Conservation (phyloP, 2,797 vertebrate species). For the Sebastolobus altivelis region DNA sequence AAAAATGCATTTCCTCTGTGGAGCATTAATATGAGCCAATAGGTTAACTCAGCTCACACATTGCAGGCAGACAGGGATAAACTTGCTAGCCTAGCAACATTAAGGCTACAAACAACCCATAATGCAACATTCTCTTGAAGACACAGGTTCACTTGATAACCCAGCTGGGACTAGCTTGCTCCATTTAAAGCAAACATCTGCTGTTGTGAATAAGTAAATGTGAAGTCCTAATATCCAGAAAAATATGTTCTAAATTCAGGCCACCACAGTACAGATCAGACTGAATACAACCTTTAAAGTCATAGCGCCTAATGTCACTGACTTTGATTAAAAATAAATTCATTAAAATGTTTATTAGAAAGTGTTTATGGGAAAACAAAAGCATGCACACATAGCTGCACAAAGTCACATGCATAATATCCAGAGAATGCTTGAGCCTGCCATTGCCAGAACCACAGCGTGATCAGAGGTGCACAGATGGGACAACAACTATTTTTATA, state of each 20-base stretch:
- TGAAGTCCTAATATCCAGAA: background rate
- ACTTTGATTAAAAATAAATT: background rate
- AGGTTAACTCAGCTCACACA: background rate
- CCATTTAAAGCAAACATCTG: constrained; percentile 14
- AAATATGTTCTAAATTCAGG: background rate
- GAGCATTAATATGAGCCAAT: too few relatives aligned
- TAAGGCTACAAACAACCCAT: background rate
- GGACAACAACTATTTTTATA: constrained; percentile 72
- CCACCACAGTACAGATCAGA: background rate
- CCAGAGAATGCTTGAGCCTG: constrained; percentile 62
- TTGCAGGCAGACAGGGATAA: background rate
- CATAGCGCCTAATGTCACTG: background rate
- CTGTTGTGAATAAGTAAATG: background rate
- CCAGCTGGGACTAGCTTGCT: background rate
- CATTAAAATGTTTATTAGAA: constrained; percentile 1
- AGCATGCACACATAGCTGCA: constrained; percentile 9
- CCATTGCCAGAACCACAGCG: constrained; percentile 54
- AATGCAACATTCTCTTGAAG: background rate
- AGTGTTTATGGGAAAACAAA: background rate
- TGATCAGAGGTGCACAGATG: constrained; percentile 26
- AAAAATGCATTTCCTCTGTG: background rate
- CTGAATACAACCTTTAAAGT: background rate
- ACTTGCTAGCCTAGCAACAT: constrained; percentile 3
- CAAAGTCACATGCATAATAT: constrained; percentile 20
- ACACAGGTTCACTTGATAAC: background rate